phyloP scores from a whole-genome alignment of 2,888 invertebrate species.

The Pheosia gnoma region DNA sequence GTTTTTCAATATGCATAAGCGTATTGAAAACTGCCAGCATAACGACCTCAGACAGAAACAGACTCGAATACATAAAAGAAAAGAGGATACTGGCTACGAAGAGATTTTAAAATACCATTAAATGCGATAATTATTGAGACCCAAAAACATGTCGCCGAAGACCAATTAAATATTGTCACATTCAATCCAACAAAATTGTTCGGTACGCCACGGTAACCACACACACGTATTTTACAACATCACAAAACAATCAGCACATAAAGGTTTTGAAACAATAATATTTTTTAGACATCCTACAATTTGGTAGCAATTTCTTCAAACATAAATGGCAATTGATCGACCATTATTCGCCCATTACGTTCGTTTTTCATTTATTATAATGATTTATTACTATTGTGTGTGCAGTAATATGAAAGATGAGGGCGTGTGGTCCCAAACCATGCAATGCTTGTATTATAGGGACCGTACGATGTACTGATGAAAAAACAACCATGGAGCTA shows the following conservation, averaged over 20 bases:
- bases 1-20: too few relatives aligned
- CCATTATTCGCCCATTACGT: constrained; percentile 1
- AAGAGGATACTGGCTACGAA: too few relatives aligned
- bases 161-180: constrained; percentile 1
- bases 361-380: not conserved
- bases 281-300: not conserved
- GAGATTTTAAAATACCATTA: too few relatives aligned
- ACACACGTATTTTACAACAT: not conserved
- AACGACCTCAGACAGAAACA: too few relatives aligned
- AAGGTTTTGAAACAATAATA: not conserved
- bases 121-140: not conserved
- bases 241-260: not conserved
- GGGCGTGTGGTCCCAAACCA: too few relatives aligned
- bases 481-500: too few relatives aligned
- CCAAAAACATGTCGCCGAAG: not conserved
- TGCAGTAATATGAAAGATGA: too few relatives aligned
- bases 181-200: not conserved
- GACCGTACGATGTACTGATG: too few relatives aligned
- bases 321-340: not conserved
- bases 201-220: not conserved
- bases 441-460: too few relatives aligned
- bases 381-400: not conserved
- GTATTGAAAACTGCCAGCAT: too few relatives aligned
- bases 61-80: too few relatives aligned
- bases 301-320: not conserved